Evolutionary conservation across 2,888 invertebrate genomes (phyloP).

Genomic region (Aphidius colemani): DNA sequence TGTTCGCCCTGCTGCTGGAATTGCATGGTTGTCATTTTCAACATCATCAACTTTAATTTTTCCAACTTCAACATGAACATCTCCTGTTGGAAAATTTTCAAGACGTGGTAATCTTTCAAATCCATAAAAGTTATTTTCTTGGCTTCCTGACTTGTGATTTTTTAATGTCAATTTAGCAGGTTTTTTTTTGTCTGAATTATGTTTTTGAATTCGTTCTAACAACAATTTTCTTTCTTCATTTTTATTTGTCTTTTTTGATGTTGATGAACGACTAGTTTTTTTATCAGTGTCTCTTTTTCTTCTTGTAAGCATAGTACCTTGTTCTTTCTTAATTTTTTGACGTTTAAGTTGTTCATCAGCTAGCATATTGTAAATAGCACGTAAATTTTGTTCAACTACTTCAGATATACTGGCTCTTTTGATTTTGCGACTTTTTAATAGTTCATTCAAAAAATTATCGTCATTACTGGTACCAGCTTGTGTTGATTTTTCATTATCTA

Average conservation of each 20-base stretch:
- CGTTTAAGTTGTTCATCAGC: constrained; percentile 32
- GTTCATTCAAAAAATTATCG: constrained; percentile 36
- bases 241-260: constrained; percentile 18
- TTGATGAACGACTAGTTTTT: constrained; percentile 29
- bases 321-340: background rate
- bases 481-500: constrained; percentile 22
- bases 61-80: constrained; percentile 37
- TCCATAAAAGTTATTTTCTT: constrained; percentile 44
- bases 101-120: constrained; percentile 36
- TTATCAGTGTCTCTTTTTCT: constrained; percentile 29
- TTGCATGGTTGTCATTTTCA: constrained; percentile 29
- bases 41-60: constrained; percentile 32
- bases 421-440: constrained; percentile 37
- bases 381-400: constrained; percentile 37
- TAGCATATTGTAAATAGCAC: constrained; percentile 34
- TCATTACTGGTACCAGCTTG: constrained; percentile 7
- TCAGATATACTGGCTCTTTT: constrained; percentile 37
- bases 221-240: constrained; percentile 31
- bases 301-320: constrained; percentile 14
- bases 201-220: too few species aligned
- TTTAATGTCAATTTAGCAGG: constrained; percentile 26
- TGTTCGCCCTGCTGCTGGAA: constrained; percentile 5
- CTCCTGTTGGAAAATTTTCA: constrained; percentile 41
- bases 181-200: constrained; percentile 26
- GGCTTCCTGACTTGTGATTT: constrained; percentile 33